Evolutionary conservation across 1,140 invertebrate genomes (phyloP), one percentile per base, ranked within the genome.

Genomic region (Pseudomyrmex cubaensis): DNA sequence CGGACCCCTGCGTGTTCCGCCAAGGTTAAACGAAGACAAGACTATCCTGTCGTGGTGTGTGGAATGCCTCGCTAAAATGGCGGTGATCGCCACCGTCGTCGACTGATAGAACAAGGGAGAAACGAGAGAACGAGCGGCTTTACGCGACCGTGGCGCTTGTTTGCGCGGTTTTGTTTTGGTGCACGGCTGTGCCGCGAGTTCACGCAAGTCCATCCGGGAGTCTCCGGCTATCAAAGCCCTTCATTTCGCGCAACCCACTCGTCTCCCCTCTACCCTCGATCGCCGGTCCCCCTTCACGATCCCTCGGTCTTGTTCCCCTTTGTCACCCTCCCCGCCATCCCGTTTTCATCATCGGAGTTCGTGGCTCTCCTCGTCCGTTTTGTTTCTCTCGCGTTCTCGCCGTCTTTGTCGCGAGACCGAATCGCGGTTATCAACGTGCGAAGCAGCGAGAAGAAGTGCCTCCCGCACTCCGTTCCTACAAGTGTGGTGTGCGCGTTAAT

Each of bases 71-170:
- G 85, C 87, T 92, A 93, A 94, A 93, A 94, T 93, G 93, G 93
- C 93, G 93, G 89, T 92, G 90, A 91, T 93, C 91, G 88, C 89
- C 89, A 90, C 89, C 89, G 90, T 88, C 85, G 84, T 90, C 89
- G 85, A 90, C 89, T 84, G 89, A 84, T 88, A 88, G 77, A 86
- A 85, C 46, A 44, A 75, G 12, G 25, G 12, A 35, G 12, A 25
- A 12, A 52, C 35, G 15, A 25, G 8, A 61, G 12, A 74, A 13
- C 12, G 48, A 3, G 22, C 13, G 44, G 59, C 35, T 15, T 46
- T 5, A 2, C 87, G 85, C 80, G 77, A 72, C 62, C 54, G 77
- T 72, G 85, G 77, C 72, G 85, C 86, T 86, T 87, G 87, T 82
- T 89, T 35, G 35, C 73, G 64, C 69, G 80, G 87, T 91, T 91